Evolutionary conservation across 2,797 vertebrate genomes (phyloP).

Genomic region (Prunella strophiata): DNA sequence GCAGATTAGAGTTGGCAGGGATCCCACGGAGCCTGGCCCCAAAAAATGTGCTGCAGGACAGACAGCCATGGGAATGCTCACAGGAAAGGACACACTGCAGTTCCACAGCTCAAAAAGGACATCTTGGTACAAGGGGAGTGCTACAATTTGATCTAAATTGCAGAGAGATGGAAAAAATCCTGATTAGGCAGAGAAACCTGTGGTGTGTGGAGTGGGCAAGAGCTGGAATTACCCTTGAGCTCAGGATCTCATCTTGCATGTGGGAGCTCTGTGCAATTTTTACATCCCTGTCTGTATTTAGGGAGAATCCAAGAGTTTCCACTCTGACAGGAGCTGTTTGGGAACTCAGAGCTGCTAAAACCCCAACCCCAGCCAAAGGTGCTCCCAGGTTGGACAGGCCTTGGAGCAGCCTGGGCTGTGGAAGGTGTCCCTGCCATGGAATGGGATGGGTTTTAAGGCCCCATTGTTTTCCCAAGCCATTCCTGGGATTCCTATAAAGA

Average conservation of each 20-base stretch:
- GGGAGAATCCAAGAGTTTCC: background rate
- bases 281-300: background rate
- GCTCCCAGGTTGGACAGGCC: background rate
- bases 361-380: fast-evolving
- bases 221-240: background rate
- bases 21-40: background rate
- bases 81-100: background rate
- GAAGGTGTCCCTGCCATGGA: background rate
- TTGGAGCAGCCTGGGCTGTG: background rate
- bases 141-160: fast-evolving
- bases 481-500: fast-evolving
- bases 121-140: background rate
- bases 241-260: fast-evolving
- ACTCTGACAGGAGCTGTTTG: fast-evolving
- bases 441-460: fast-evolving
- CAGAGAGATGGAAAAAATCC: background rate
- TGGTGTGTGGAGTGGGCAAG: background rate
- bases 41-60: background rate
- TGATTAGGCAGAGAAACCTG: background rate
- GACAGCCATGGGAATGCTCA: fast-evolving
- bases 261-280: background rate
- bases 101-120: fast-evolving
- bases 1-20: background rate
- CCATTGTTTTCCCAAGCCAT: background rate
- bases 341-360: background rate